Evolutionary conservation across 2,797 vertebrate species (phyloP).

Genomic region (Stomatorhinus walkeri): DNA sequence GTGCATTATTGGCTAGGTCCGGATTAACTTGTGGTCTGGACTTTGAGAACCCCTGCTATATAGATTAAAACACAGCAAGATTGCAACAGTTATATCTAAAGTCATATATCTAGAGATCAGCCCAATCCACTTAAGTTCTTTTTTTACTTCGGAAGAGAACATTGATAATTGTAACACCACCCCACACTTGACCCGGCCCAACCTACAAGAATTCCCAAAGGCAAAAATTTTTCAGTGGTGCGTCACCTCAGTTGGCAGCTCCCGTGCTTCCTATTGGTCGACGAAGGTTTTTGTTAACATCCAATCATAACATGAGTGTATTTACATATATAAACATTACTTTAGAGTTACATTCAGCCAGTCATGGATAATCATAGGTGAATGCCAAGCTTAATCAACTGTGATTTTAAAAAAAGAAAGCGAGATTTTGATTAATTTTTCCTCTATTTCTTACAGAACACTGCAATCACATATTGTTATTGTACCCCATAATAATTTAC

Average conservation of each 20-base stretch:
- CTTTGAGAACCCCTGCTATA: background rate
- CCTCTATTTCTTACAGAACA: background rate
- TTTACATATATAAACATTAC: background rate
- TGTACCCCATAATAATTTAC: background rate
- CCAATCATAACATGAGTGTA: conserved; percentile 6
- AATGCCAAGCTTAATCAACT: background rate
- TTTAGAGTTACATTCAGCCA: background rate
- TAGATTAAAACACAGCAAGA: background rate
- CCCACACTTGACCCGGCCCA: background rate
- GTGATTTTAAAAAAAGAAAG: background rate
- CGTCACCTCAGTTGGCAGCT: conserved; percentile 12
- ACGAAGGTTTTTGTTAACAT: background rate
- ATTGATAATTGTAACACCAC: background rate
- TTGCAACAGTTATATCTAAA: background rate
- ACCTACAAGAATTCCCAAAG: background rate
- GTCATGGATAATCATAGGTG: background rate
- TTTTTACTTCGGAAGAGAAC: background rate
- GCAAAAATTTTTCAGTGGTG: background rate
- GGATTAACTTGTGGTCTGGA: background rate
- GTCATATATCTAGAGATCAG: background rate
- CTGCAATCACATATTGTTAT: background rate
- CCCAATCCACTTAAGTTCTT: background rate
- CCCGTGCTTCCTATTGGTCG: background rate
- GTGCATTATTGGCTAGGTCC: background rate
- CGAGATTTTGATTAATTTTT: background rate